These are phyloP conservation scores for Mycteria americana DNA, from an alignment of 2,797 vertebrate species.

Conservation along the genomic window DNA sequence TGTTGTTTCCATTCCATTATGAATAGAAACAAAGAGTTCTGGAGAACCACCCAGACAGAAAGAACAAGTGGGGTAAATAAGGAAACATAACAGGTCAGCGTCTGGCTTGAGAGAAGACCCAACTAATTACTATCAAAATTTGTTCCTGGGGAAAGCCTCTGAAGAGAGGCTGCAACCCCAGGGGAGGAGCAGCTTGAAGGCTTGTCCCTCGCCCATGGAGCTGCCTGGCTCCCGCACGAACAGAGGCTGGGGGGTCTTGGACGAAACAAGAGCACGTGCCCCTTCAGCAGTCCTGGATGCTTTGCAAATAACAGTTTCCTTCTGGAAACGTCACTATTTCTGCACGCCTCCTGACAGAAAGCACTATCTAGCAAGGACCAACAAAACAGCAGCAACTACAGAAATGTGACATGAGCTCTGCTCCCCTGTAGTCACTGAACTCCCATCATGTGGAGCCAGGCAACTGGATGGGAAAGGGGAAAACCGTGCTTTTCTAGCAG, in stretches of 20 bases:
- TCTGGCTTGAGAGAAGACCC: neutral
- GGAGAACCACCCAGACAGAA: neutral
- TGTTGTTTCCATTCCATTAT: too few relatives aligned
- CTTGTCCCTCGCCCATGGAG: fast-evolving
- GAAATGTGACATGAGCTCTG: neutral
- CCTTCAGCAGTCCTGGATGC: fast-evolving
- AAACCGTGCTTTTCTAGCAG: neutral
- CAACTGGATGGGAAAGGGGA: neutral
- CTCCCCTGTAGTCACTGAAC: neutral
- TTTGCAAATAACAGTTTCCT: neutral
- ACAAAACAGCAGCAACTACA: neutral
- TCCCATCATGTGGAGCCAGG: neutral
- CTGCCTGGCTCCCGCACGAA: neutral
- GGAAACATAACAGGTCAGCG: neutral
- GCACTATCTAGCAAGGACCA: neutral
- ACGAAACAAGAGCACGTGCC: neutral
- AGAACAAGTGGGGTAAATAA: neutral
- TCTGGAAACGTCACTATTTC: neutral
- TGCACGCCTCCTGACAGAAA: neutral
- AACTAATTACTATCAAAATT: neutral
- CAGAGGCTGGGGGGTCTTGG: neutral
- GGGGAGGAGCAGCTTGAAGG: neutral
- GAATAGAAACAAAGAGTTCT: neutral
- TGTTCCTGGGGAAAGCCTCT: neutral
- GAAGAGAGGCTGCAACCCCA: neutral